Evolutionary conservation across 1,140 invertebrate genomes (phyloP).

Genomic region (Harlomillsia oculata): DNA sequence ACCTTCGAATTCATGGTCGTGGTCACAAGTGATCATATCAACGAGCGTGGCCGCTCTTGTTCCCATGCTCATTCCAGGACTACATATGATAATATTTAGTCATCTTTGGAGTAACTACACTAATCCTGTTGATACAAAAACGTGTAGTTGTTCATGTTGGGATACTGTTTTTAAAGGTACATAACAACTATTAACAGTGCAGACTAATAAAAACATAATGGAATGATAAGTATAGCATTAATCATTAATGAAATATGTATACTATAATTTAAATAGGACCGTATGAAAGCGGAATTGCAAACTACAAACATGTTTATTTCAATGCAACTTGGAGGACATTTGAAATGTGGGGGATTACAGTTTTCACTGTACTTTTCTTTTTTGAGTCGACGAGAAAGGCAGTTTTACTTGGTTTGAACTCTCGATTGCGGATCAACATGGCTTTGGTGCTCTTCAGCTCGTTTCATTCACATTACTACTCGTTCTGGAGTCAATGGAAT

Average conservation of each 20-base stretch:
- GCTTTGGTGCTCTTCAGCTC: conserved; percentile 56
- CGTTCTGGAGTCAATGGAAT: conserved; percentile 73
- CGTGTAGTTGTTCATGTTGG: conserved; percentile 68
- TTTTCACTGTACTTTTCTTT: conserved; percentile 54
- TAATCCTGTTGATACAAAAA: conserved; percentile 53
- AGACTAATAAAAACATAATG: background rate
- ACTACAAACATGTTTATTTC: conserved; percentile 60
- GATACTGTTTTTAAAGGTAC: conserved; percentile 70
- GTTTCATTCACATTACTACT: conserved; percentile 70
- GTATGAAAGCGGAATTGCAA: conserved; percentile 28
- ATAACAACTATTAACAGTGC: background rate
- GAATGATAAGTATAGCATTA: background rate
- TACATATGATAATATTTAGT: conserved; percentile 56
- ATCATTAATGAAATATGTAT: background rate
- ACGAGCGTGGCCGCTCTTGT: conserved; percentile 36
- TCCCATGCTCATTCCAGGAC: conserved; percentile 47
- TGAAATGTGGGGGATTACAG: conserved; percentile 65
- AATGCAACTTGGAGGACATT: conserved; percentile 63
- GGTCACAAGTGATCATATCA: background rate
- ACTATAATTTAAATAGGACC: conserved; percentile 10
- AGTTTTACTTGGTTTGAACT: conserved; percentile 47
- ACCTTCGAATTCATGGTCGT: too few relatives aligned
- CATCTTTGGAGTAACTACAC: conserved; percentile 62
- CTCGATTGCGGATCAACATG: conserved; percentile 56
- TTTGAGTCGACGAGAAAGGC: conserved; percentile 63